phyloP scores from a whole-genome alignment of 1,140 invertebrate genomes.

The Vollenhovia emeryi region DNA sequence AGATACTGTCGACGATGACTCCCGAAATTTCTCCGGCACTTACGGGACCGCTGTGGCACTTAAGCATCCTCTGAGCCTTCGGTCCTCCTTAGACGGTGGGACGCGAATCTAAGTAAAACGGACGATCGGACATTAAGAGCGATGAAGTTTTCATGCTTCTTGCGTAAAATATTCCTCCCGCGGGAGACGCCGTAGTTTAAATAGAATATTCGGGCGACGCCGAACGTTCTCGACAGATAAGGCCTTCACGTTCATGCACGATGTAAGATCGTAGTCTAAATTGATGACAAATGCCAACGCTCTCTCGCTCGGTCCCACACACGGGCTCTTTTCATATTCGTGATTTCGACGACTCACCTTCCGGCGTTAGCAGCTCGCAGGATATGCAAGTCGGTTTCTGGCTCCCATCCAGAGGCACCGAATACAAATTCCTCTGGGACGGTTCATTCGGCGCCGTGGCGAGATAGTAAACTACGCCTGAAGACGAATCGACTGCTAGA shows the following conservation, averaged over 20 bases:
- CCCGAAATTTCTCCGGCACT: constrained; percentile 3
- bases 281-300: constrained; percentile 21
- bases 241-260: background rate
- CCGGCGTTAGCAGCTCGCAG: constrained; percentile 81
- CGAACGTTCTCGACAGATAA: background rate
- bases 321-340: background rate
- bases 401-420: constrained; percentile 79
- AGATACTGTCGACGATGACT: background rate
- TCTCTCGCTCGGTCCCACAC: background rate
- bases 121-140: constrained; percentile 17
- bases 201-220: constrained; percentile 20
- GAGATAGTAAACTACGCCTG: constrained; percentile 83
- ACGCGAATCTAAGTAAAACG: background rate
- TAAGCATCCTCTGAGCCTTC: background rate
- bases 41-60: background rate
- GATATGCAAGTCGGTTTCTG: constrained; percentile 80
- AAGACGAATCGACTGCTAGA: constrained; percentile 81
- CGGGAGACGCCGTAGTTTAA: background rate
- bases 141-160: background rate
- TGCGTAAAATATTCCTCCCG: background rate
- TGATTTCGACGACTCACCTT: constrained; percentile 75
- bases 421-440: constrained; percentile 85
- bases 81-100: background rate
- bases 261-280: background rate
- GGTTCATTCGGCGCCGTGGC: constrained; percentile 82